Base-by-base conservation (phyloP, 2,797 vertebrate genomes). In the Aplochiton taeniatus region DNA sequence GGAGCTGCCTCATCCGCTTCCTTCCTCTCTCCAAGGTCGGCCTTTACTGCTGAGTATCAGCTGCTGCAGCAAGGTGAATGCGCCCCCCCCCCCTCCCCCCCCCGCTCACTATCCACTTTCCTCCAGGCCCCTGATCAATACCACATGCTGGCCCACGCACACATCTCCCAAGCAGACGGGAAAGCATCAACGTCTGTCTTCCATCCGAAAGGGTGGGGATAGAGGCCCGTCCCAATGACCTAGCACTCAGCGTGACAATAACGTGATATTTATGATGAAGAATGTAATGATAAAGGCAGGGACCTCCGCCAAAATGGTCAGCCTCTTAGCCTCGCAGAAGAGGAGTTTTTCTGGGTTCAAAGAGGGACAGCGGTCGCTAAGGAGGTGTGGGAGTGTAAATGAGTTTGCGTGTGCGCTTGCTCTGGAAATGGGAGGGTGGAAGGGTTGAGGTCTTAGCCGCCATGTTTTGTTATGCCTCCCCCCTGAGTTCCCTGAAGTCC, bases 11-110 rank as follows among this genome's bases (percentile, higher is more conserved):
- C 56, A 59, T 66, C 62, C 31, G 13, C 20, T 19, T n/a, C 11
- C 18, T 46, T 7, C 11, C 56, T 42, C 18, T 18, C 13, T 65
- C 55, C 68, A 69, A 74, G 80, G 82, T 81, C 45, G 9, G 1
- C 20, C 63, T 71, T 82, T 85, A 75, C 73, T 81, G 84, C 88
- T 84, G 85, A 88, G 77, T 75, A 66, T 81, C 73, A 72, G 70
- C 66, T 53, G 66, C 63, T 75, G 70, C 78, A 79, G 71, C 64
- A 68, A 83, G 83, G 83, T 82, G 75, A 79, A 78, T 58, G 83
- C 76, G 76, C 74, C 85, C 70, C 69, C 70, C 83, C 75, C 77
- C 83, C 72, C 68, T 72, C 83, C 85, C 66, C 65, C 65, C 74
- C 72, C 83, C 85, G 64, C 65, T 63, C 74, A 79, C 68, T 17